These are phyloP conservation scores for Ichneumoninae sp. DNA, from an alignment of 2,888 invertebrate genomes.

Conservation along the genomic window DNA sequence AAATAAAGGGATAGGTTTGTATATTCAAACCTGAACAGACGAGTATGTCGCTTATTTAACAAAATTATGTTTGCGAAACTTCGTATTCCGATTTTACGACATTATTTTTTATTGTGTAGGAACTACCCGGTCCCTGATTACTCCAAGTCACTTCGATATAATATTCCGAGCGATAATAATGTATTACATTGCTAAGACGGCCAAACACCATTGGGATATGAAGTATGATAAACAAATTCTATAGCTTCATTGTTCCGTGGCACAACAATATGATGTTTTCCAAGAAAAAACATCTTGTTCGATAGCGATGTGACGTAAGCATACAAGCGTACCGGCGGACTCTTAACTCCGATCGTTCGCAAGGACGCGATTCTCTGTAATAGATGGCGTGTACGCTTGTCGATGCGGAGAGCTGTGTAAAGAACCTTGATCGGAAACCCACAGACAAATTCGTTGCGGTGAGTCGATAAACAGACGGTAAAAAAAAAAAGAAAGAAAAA, in stretches of 20 bases:
- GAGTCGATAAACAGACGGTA: neutral
- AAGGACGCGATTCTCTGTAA: slow-evolving; percentile 42
- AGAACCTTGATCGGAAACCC: slow-evolving; percentile 3
- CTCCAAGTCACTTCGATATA: no score
- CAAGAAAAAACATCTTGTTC: slow-evolving; percentile 39
- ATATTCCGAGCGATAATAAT: no score
- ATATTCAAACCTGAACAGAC: no score
- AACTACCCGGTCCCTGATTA: no score
- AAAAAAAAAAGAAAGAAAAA: neutral
- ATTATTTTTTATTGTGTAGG: no score
- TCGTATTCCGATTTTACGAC: no score
- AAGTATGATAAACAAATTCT: slow-evolving; percentile 31
- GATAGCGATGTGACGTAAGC: slow-evolving; percentile 22
- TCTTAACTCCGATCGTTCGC: slow-evolving; percentile 29
- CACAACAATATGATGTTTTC: neutral
- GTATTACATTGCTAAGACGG: no score
- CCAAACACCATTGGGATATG: neutral
- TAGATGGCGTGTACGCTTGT: neutral
- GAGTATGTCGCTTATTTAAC: no score
- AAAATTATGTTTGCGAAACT: no score
- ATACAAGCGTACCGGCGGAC: neutral
- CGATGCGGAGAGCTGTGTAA: neutral
- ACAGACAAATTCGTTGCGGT: slow-evolving; percentile 6
- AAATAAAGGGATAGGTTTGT: no score
- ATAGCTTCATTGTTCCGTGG: slow-evolving; percentile 36